These are phyloP conservation scores for Ophioderma brevispina DNA, from an alignment of 35 echinoderm and acorn worm species.

Conservation along the genomic window DNA sequence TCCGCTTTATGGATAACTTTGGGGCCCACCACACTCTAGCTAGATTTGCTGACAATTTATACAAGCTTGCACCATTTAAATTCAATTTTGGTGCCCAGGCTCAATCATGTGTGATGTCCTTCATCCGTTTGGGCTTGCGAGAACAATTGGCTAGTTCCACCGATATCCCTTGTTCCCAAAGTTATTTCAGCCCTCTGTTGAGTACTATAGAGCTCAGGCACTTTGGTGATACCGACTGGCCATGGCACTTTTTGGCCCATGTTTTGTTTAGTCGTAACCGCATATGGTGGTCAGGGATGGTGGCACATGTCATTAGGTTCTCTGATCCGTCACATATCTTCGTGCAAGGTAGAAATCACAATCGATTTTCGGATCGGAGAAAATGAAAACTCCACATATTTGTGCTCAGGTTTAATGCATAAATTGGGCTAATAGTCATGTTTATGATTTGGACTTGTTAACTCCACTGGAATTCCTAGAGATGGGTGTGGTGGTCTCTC, in stretches of 20 bases:
- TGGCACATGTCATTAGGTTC: neutral
- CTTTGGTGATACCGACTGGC: slow-evolving; percentile 37
- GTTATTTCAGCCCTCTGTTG: slow-evolving; percentile 14
- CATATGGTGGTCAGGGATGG: neutral
- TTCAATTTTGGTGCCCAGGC: slow-evolving; percentile 31
- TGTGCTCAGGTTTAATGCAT: too few species aligned
- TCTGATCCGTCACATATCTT: neutral
- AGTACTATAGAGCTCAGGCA: neutral
- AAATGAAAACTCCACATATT: too few species aligned
- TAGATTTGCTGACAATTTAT: slow-evolving; percentile 48
- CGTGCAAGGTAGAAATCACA: neutral
- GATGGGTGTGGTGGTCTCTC: too few species aligned
- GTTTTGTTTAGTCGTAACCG: neutral
- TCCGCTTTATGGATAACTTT: slow-evolving; percentile 15
- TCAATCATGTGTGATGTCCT: slow-evolving; percentile 16
- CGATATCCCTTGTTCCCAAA: slow-evolving; percentile 2
- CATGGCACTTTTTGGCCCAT: slow-evolving; percentile 26
- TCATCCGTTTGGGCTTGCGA: slow-evolving; percentile 30
- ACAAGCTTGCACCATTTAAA: slow-evolving; percentile 17
- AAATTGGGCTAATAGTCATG: too few species aligned
- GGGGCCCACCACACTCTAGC: slow-evolving; percentile 43
- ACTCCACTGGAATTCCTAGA: too few species aligned
- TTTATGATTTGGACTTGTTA: too few species aligned
- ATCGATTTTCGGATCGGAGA: neutral
- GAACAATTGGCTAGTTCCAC: slow-evolving; percentile 55